These are phyloP conservation scores for Oryzaephilus surinamensis DNA, from an alignment of 1,140 invertebrate genomes.

Conservation along the genomic window DNA sequence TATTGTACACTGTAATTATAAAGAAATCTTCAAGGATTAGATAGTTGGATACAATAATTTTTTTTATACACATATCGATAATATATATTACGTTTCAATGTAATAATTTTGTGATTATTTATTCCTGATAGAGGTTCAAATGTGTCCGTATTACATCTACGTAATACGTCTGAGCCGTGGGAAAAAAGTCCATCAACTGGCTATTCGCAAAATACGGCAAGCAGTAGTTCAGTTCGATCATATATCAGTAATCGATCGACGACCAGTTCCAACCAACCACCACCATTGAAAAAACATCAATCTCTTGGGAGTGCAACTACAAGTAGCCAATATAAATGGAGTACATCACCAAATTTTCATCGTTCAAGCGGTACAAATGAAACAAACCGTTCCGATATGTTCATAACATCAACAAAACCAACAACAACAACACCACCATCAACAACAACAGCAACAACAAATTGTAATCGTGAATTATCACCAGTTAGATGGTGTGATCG, in stretches of 20 bases:
- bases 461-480: slow-evolving; percentile 41
- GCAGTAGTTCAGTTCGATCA: background rate
- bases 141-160: slow-evolving; percentile 44
- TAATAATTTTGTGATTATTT: background rate
- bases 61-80: no score
- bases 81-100: no score
- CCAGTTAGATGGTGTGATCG: slow-evolving; percentile 50
- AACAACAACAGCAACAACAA: slow-evolving; percentile 31
- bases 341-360: slow-evolving; percentile 22
- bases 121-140: slow-evolving; percentile 43
- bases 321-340: slow-evolving; percentile 23
- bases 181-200: slow-evolving; percentile 28
- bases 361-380: slow-evolving; percentile 33
- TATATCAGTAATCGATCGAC: no score
- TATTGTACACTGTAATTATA: no score
- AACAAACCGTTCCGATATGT: slow-evolving; percentile 36
- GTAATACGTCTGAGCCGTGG: slow-evolving; percentile 46
- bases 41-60: no score
- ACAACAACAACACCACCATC: no score
- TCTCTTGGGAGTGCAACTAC: slow-evolving; percentile 19
- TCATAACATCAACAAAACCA: no score
- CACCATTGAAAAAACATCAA: slow-evolving; percentile 30
- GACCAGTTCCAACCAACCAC: slow-evolving; percentile 20
- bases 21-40: no score
- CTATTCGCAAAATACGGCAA: slow-evolving; percentile 13